A percentile compares a stretch with the other conserved stretches of the same genome.
Conservation (phyloP, 1,140 invertebrate species). For the Sitodiplosis mosellana region DNA sequence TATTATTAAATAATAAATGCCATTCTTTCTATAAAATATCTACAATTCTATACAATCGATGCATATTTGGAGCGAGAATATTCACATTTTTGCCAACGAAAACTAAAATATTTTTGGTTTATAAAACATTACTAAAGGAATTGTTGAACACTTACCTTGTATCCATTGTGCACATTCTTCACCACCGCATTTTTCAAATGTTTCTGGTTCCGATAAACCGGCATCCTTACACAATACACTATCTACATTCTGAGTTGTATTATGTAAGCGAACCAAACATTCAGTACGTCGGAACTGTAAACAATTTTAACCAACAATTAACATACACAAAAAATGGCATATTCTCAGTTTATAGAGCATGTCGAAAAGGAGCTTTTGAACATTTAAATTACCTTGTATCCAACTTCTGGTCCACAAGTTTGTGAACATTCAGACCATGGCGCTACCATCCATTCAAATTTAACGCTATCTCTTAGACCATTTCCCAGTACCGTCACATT, state of each 20-base stretch:
- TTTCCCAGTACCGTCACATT: constrained; percentile 7
- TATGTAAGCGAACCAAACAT: constrained; percentile 24
- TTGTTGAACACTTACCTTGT: too few relatives aligned
- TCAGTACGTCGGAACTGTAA: constrained; percentile 6
- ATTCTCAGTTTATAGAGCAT: too few relatives aligned
- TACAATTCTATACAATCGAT: too few relatives aligned
- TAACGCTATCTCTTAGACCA: constrained; percentile 28
- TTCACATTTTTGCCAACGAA: too few relatives aligned
- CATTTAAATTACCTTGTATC: neutral
- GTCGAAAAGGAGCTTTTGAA: neutral
- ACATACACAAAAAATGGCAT: too few relatives aligned
- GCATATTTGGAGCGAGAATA: too few relatives aligned
- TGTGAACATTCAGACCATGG: constrained; percentile 76
- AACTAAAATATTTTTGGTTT: too few relatives aligned
- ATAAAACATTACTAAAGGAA: too few relatives aligned
- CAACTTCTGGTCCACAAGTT: constrained; percentile 59
- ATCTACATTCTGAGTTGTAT: constrained; percentile 37
- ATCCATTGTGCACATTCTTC: constrained; percentile 55
- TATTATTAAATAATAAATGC: too few relatives aligned
- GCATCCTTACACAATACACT: constrained; percentile 49
- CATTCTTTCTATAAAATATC: too few relatives aligned
- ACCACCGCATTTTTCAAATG: constrained; percentile 45
- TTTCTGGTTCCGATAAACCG: constrained; percentile 39
- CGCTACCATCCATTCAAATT: constrained; percentile 61
- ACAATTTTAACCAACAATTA: too few relatives aligned